Conservation (phyloP, 30 jellyfish, hydroid and myxozoan genomes). For the Calvadosia cruxmelitensis region DNA sequence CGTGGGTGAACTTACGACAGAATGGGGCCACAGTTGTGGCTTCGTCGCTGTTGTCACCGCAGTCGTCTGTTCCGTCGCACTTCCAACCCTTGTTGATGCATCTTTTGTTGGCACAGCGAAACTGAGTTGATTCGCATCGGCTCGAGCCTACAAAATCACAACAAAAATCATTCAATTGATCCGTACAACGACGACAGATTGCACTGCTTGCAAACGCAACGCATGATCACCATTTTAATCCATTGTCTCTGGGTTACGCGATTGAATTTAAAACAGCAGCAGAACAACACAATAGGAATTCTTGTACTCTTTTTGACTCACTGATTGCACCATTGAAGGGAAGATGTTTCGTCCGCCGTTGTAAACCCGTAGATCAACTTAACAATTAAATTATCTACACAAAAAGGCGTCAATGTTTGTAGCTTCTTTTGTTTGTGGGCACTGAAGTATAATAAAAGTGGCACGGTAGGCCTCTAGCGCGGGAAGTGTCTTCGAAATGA, state of each 20-base stretch:
- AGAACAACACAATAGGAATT: neutral
- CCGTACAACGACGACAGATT: too few relatives aligned
- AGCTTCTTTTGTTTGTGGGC: too few relatives aligned
- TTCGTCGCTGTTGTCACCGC: slow-evolving; percentile 89
- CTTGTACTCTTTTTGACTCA: neutral
- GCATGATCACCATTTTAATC: too few relatives aligned
- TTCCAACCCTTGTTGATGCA: slow-evolving; percentile 15
- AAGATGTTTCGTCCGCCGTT: neutral
- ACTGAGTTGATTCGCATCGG: slow-evolving; percentile 12
- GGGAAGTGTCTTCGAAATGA: neutral
- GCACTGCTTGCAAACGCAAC: too few relatives aligned
- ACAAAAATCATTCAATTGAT: too few relatives aligned
- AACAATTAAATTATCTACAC: too few relatives aligned
- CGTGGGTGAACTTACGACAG: slow-evolving; percentile 25
- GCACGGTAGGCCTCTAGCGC: too few relatives aligned
- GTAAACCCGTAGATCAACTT: neutral
- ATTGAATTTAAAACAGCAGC: neutral
- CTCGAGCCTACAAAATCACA: neutral
- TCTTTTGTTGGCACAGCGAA: slow-evolving; percentile 15
- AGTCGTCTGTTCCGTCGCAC: slow-evolving; percentile 38
- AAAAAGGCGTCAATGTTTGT: too few relatives aligned
- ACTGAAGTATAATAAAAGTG: too few relatives aligned
- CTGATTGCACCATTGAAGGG: neutral
- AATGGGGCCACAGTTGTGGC: slow-evolving; percentile 36
- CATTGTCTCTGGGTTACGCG: too few relatives aligned